Conservation (phyloP, 1,140 invertebrate species). For the Charaxes varanes region DNA sequence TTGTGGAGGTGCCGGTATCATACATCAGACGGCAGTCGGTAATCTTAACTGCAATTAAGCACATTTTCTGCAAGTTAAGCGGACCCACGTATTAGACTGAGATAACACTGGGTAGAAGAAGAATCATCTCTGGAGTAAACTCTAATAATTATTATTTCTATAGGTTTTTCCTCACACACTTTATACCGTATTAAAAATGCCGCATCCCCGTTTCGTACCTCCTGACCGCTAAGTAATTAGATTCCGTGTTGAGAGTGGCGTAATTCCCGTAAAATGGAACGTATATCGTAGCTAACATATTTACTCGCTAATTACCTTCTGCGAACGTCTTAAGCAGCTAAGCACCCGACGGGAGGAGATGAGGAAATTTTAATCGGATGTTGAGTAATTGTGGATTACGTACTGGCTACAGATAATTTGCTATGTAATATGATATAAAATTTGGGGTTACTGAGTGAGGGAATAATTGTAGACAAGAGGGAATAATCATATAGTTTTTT, state of each 20-base stretch:
- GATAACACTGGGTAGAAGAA: no score
- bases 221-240: conserved; percentile 42
- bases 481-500: no score
- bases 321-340: conserved; percentile 15
- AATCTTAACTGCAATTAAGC: no score
- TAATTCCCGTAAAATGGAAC: conserved; percentile 61
- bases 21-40: no score
- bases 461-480: no score
- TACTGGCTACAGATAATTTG: conserved; percentile 3
- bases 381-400: conserved; percentile 15
- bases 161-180: not conserved
- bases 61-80: no score
- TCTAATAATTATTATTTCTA: not conserved
- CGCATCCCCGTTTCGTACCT: conserved; percentile 21
- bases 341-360: conserved; percentile 3
- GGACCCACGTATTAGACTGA: no score
- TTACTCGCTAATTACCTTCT: conserved; percentile 39
- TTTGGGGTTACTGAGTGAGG: no score
- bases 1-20: no score
- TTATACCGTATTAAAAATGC: conserved; percentile 2
- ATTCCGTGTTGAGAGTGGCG: conserved; percentile 55
- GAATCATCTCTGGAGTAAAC: not conserved
- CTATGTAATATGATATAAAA: no score
- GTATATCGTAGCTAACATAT: conserved; percentile 36
- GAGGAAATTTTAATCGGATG: conserved; percentile 22